Evolutionary conservation across 2,888 invertebrate genomes (phyloP).

Genomic region (Drosophila bunnanda): DNA sequence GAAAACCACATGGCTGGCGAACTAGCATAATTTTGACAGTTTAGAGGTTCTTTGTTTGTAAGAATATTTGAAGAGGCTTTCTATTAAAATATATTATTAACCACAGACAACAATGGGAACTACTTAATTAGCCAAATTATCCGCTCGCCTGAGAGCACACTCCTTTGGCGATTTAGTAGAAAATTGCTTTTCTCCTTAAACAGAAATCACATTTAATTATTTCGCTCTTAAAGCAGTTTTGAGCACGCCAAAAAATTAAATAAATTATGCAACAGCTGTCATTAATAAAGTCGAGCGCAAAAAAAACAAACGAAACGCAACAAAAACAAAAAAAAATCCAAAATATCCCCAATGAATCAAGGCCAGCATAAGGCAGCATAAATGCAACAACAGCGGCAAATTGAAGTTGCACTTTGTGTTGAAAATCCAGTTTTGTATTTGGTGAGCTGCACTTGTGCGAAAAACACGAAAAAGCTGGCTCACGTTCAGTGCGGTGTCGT

Average conservation of each 20-base stretch:
- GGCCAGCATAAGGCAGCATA: slow-evolving; percentile 73
- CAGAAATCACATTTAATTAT: slow-evolving; percentile 67
- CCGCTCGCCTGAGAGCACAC: slow-evolving; percentile 5
- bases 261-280: slow-evolving; percentile 80
- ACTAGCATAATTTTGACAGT: slow-evolving; percentile 8
- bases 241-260: slow-evolving; percentile 65
- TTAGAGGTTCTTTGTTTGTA: slow-evolving; percentile 4
- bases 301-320: slow-evolving; percentile 40
- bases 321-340: slow-evolving; percentile 18
- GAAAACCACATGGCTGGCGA: background rate
- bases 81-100: background rate
- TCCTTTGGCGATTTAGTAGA: slow-evolving; percentile 30
- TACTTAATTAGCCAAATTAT: slow-evolving; percentile 39
- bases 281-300: slow-evolving; percentile 74
- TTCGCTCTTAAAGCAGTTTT: slow-evolving; percentile 50
- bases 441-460: slow-evolving; percentile 69
- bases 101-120: background rate
- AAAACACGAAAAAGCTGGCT: slow-evolving; percentile 28
- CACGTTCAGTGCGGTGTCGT: slow-evolving; percentile 8
- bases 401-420: slow-evolving; percentile 74
- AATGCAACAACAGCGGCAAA: slow-evolving; percentile 63
- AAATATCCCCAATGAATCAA: slow-evolving; percentile 77
- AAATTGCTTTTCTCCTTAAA: slow-evolving; percentile 52
- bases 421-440: slow-evolving; percentile 78
- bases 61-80: slow-evolving; percentile 8